Evolutionary conservation across 2,888 invertebrate species (phyloP).

Genomic region (Mystacides longicornis): DNA sequence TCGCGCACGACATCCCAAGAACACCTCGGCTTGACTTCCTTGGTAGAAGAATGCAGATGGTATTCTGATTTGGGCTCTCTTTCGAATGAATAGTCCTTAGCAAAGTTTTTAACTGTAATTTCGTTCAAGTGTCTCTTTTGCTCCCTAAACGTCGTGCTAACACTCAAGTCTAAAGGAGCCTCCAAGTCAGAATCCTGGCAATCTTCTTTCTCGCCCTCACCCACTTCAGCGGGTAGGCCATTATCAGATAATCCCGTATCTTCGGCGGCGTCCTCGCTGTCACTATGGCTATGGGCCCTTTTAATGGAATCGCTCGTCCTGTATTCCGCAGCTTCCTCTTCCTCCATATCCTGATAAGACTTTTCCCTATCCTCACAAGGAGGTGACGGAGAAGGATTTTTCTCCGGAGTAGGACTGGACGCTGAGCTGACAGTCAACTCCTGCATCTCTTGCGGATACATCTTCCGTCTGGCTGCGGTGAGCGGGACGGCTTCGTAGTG

Average conservation of each 20-base stretch:
- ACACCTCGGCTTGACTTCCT: conserved; percentile 27
- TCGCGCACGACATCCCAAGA: conserved; percentile 34
- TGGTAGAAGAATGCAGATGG: conserved; percentile 26
- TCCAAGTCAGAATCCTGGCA: conserved; percentile 47
- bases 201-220: conserved; percentile 14
- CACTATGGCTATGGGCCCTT: conserved; percentile 22
- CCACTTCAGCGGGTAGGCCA: conserved; percentile 10
- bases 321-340: background rate
- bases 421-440: conserved; percentile 13
- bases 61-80: conserved; percentile 22
- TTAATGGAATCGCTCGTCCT: background rate
- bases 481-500: conserved; percentile 16
- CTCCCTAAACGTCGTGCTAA: conserved; percentile 34
- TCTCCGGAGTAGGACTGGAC: conserved; percentile 8
- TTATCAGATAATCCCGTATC: background rate
- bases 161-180: conserved; percentile 73
- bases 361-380: conserved; percentile 6
- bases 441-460: conserved; percentile 37
- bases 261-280: conserved; percentile 25
- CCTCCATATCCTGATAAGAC: background rate
- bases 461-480: conserved; percentile 47
- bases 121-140: conserved; percentile 37
- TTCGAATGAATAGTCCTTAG: conserved; percentile 37
- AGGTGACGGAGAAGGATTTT: background rate
- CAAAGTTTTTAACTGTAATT: conserved; percentile 46